phyloP scores from a whole-genome alignment of 1,140 invertebrate genomes.

The Drosophila ironensis region DNA sequence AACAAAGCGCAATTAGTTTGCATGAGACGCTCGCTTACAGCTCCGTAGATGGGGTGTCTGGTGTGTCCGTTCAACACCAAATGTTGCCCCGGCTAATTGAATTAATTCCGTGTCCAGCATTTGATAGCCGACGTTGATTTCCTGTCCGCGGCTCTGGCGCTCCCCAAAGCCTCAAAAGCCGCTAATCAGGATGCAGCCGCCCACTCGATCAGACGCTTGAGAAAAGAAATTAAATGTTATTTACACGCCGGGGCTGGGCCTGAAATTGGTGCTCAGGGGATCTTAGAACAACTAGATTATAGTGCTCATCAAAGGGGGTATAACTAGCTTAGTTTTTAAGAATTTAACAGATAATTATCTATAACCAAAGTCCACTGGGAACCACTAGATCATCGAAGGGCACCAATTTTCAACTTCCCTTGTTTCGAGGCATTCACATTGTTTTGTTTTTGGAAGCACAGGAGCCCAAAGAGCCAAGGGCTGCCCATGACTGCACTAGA shows the following conservation, averaged over 20 bases:
- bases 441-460: too few species aligned
- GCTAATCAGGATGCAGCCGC: conserved; percentile 73
- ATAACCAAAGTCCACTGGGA: too few species aligned
- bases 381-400: too few species aligned
- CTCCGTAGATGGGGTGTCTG: conserved; percentile 28
- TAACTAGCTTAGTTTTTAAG: too few species aligned
- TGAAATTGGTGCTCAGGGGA: too few species aligned
- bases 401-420: too few species aligned
- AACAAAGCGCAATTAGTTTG: conserved; percentile 78
- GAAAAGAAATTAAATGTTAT: neutral
- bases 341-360: too few species aligned
- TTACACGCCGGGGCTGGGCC: neutral
- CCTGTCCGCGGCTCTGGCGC: conserved; percentile 37
- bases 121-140: conserved; percentile 72
- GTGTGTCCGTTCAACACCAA: conserved; percentile 46
- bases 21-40: conserved; percentile 57
- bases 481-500: too few species aligned
- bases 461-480: too few species aligned
- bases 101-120: conserved; percentile 59
- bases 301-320: too few species aligned
- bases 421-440: too few species aligned
- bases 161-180: conserved; percentile 26
- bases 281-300: too few species aligned
- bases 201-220: conserved; percentile 36
- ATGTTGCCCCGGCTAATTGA: conserved; percentile 66